These are phyloP conservation scores for Apolygus lucorum DNA, from an alignment of 1,140 invertebrate genomes.

Conservation along the genomic window DNA sequence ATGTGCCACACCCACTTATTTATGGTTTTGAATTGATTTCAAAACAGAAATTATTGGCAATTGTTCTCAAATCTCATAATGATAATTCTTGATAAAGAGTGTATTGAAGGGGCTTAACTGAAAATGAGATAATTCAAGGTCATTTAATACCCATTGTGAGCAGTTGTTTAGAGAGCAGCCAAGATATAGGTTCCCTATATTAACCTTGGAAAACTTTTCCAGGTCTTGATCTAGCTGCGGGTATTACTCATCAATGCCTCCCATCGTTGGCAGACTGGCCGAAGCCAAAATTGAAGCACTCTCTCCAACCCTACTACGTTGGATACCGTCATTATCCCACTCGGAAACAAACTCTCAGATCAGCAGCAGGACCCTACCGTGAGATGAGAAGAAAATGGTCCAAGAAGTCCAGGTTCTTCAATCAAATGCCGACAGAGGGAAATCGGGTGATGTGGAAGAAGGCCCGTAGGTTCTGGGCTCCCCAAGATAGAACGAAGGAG, in stretches of 20 bases:
- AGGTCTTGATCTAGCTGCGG: not conserved
- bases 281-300: not conserved
- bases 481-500: not conserved
- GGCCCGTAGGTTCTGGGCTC: not conserved
- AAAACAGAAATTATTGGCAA: no score
- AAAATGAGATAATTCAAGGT: no score
- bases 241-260: not conserved
- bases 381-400: not conserved
- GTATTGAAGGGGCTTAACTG: no score
- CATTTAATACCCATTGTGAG: no score
- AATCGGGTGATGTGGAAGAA: not conserved
- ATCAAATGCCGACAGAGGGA: conserved; percentile 3
- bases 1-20: no score
- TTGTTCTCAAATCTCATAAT: no score
- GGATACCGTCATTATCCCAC: not conserved
- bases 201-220: no score
- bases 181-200: no score
- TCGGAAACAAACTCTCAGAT: not conserved
- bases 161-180: no score
- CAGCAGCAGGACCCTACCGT: not conserved
- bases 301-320: not conserved
- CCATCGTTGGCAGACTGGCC: not conserved
- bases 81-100: no score
- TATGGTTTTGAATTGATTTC: no score
- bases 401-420: not conserved